Evolutionary conservation across 2,888 invertebrate species (phyloP), one percentile per base, ranked within the genome.

Genomic region (Cosmia pyralina): DNA sequence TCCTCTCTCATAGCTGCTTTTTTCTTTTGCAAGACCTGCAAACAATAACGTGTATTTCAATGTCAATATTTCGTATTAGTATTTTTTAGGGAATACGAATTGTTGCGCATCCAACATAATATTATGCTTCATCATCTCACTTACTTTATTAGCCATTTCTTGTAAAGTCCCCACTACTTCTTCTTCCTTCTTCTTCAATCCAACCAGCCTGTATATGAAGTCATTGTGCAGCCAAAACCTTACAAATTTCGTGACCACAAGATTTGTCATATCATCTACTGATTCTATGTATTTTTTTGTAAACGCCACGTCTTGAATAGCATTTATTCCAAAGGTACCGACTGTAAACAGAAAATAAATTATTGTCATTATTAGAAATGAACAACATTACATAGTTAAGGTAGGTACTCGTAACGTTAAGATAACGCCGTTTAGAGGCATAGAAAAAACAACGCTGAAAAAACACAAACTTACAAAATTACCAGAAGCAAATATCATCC

Each of bases 21-120:
- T 44, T 75, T 75, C n/a, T 67, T 41, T 75, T 75, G 75, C 44
- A 75, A 19, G 62, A 75, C 62, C 74, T 74, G 38, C 5, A 41
- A 62, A 11, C 4, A n/a, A n/a, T 15, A 34, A n/a, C 13, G 11
- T 15, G 28, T 38, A 59, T 38, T 15, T 41, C 3, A 2, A n/a
- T n/a, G 22, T 22, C 22, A 22, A 22, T 6, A 48, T 17, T 48
- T 17, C 2, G 5, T 48, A 48, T 17, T 19, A 3, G 7, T 19
- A 19, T 2, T 19, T 48, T 19, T 19, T 1, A 48, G 5, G 22
- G 52, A 13, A 53, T 53, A 53, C 1, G 22, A n/a, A 22, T 22
- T 22, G 5, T 53, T 53, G 52, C 22, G 2, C 7, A 48, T 53
- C 52, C 11, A 13, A 5, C n/a, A 22, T 22, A 48, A n/a, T 6